phyloP scores from a whole-genome alignment of 2,113 vertebrate species.

The Corydoras maculifer region DNA sequence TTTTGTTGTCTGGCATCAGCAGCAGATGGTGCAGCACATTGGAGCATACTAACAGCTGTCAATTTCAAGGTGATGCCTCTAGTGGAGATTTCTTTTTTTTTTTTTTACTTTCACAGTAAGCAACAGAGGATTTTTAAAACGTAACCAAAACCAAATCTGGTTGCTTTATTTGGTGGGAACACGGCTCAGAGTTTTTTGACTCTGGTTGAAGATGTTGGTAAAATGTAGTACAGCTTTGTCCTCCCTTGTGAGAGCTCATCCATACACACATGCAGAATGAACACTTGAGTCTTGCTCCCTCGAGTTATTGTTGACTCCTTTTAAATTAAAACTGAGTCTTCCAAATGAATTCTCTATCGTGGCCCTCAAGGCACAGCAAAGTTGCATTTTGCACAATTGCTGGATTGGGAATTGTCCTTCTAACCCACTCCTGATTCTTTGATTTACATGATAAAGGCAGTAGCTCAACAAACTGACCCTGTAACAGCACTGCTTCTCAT shows the following conservation, averaged over 20 bases:
- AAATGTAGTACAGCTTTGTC: slow-evolving; percentile 31
- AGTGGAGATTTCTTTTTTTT: slow-evolving; percentile 57
- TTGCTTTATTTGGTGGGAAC: neutral
- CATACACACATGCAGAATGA: slow-evolving; percentile 10
- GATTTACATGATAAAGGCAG: slow-evolving; percentile 91
- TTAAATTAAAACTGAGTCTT: slow-evolving; percentile 83
- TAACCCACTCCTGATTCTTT: slow-evolving; percentile 60
- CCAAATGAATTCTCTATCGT: slow-evolving; percentile 71
- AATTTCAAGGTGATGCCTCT: slow-evolving; percentile 71
- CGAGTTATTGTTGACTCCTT: slow-evolving; percentile 72
- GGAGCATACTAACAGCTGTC: slow-evolving; percentile 72
- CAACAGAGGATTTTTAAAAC: slow-evolving; percentile 62
- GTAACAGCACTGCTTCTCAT: slow-evolving; percentile 40
- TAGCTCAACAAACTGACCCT: slow-evolving; percentile 55
- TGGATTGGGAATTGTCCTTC: slow-evolving; percentile 75
- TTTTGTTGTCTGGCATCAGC: slow-evolving; percentile 69
- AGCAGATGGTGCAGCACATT: slow-evolving; percentile 67
- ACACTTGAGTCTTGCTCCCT: slow-evolving; percentile 55
- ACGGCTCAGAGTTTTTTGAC: neutral
- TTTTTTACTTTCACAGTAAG: slow-evolving; percentile 55
- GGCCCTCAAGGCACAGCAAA: slow-evolving; percentile 62
- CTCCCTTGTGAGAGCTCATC: slow-evolving; percentile 23
- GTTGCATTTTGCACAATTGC: slow-evolving; percentile 80
- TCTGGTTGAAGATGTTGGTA: slow-evolving; percentile 27
- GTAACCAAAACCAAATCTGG: slow-evolving; percentile 52